Evolutionary conservation across 1,140 invertebrate genomes (phyloP).

Genomic region (Callitettix versicolor): DNA sequence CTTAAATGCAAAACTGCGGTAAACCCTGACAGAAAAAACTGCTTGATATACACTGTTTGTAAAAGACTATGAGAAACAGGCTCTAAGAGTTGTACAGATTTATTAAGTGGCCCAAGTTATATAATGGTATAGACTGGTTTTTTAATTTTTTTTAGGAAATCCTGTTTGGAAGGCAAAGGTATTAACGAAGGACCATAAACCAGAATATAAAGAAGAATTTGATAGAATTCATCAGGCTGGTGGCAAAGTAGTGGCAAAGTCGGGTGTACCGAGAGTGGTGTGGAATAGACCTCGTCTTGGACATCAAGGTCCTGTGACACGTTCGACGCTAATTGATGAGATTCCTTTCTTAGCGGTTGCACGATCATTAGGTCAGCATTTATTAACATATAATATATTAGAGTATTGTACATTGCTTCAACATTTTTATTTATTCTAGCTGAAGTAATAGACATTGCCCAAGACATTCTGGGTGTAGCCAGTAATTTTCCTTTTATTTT

Average conservation of each 20-base stretch:
- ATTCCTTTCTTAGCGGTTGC: slow-evolving; percentile 95
- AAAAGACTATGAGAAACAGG: too few relatives aligned
- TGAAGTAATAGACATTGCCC: background rate
- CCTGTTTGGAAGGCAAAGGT: slow-evolving; percentile 65
- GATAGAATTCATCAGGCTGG: slow-evolving; percentile 64
- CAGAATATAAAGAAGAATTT: slow-evolving; percentile 78
- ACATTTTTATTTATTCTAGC: too few relatives aligned
- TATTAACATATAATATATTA: too few relatives aligned
- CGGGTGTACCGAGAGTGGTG: slow-evolving; percentile 88
- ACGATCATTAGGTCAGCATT: slow-evolving; percentile 63
- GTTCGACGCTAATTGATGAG: slow-evolving; percentile 80
- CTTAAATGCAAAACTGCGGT: too few relatives aligned
- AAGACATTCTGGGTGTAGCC: background rate
- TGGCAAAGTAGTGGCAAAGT: slow-evolving; percentile 80
- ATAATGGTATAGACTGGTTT: too few relatives aligned
- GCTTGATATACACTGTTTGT: too few relatives aligned
- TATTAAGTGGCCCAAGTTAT: too few relatives aligned
- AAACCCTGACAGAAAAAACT: too few relatives aligned
- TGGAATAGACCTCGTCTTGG: slow-evolving; percentile 85
- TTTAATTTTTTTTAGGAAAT: slow-evolving; percentile 39
- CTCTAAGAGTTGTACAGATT: too few relatives aligned
- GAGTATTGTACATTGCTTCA: background rate
- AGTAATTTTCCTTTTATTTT: background rate
- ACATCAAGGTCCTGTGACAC: slow-evolving; percentile 67
- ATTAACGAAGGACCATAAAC: slow-evolving; percentile 88